Conservation (phyloP, 2,888 invertebrate species). For the Maniola hyperantus region DNA sequence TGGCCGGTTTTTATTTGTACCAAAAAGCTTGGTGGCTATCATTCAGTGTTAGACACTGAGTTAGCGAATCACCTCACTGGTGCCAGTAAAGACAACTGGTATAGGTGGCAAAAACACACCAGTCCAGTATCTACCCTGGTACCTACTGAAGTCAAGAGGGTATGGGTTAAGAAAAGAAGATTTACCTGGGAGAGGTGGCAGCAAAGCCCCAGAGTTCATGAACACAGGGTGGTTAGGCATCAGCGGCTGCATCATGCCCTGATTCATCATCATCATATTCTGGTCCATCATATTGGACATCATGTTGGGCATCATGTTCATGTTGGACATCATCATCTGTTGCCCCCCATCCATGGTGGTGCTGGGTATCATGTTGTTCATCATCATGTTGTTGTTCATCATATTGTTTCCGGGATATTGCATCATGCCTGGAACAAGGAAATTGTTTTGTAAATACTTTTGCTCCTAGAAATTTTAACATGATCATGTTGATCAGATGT, state of each 20-base stretch:
- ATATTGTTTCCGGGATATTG: constrained; percentile 35
- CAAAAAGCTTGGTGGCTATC: too few relatives aligned
- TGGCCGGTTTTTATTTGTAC: too few relatives aligned
- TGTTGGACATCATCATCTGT: constrained; percentile 64
- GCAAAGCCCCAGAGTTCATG: constrained; percentile 89
- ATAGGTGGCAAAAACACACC: too few relatives aligned
- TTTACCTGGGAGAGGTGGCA: constrained; percentile 90
- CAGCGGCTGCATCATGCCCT: constrained; percentile 46
- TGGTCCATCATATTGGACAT: constrained; percentile 79
- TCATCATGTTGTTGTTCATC: constrained; percentile 26
- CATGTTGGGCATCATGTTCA: constrained; percentile 77
- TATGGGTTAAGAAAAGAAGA: background rate
- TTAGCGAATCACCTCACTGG: too few relatives aligned
- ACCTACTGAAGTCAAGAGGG: too few relatives aligned
- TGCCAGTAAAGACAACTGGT: too few relatives aligned
- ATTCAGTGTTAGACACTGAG: too few relatives aligned
- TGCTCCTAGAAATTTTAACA: too few relatives aligned
- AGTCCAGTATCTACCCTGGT: too few relatives aligned
- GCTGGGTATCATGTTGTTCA: constrained; percentile 34
- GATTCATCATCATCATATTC: constrained; percentile 75
- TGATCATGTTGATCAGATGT: too few relatives aligned
- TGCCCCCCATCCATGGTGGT: constrained; percentile 45
- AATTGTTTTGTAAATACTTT: background rate
- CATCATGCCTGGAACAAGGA: constrained; percentile 45
- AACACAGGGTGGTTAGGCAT: constrained; percentile 54